phyloP scores from a whole-genome alignment of 1,140 invertebrate genomes.

The Bombus consobrinus region DNA sequence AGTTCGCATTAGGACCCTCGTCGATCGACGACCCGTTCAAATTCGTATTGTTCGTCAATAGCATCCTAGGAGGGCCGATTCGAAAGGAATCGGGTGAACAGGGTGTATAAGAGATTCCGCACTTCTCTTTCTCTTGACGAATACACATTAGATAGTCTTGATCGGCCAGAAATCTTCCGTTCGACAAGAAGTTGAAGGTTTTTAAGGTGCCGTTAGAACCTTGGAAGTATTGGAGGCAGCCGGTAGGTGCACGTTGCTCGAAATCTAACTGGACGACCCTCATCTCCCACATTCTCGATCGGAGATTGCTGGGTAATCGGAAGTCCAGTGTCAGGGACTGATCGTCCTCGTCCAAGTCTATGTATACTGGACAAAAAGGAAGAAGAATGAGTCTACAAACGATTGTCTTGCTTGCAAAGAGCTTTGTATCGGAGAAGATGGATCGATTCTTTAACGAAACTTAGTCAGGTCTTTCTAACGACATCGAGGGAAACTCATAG shows the following conservation, averaged over 20 bases:
- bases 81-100: conserved; percentile 90
- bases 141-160: conserved; percentile 92
- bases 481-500: not conserved
- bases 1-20: conserved; percentile 24
- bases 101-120: conserved; percentile 89
- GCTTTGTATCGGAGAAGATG: conserved; percentile 2
- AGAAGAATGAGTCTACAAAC: not conserved
- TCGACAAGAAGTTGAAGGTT: conserved; percentile 91
- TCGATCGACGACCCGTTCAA: conserved; percentile 58
- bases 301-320: conserved; percentile 84
- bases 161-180: conserved; percentile 90
- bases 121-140: conserved; percentile 87
- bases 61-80: conserved; percentile 84
- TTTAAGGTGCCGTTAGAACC: conserved; percentile 85
- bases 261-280: conserved; percentile 88
- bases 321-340: conserved; percentile 83
- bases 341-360: conserved; percentile 85
- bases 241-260: conserved; percentile 87
- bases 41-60: conserved; percentile 38
- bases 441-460: not conserved
- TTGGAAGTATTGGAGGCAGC: conserved; percentile 89
- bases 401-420: not conserved
- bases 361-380: conserved; percentile 84
- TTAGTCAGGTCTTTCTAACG: not conserved
- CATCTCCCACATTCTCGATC: conserved; percentile 89